Evolutionary conservation across 2,113 vertebrate genomes (phyloP), one percentile per base, ranked within the genome.

Genomic region (Oryzias woworae): DNA sequence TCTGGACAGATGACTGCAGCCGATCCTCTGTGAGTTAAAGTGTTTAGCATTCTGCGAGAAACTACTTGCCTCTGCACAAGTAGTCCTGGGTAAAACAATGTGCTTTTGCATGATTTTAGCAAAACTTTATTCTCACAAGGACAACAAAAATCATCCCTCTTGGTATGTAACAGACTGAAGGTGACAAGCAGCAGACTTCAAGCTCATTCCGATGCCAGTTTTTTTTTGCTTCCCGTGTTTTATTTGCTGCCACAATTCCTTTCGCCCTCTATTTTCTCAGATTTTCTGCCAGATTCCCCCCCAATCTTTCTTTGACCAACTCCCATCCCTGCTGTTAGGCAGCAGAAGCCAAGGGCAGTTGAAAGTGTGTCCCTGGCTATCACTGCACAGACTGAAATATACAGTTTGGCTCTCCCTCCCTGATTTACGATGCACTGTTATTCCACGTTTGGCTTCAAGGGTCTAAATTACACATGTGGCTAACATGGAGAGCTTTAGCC

Each of bases 381-480:
- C n/a, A 5, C 31, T 43, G 14, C 73, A 68, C 64, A 62, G 58
- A 20, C 28, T 62, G 51, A 77, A 54, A 62, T 61, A 71, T 69
- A 66, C 58, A 72, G 71, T 74, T 78, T 78, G 58, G 59, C 60
- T 63, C n/a, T 16, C 31, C 44, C 16, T 15, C 10, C 52, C 48
- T 53, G 68, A 71, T 58, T 75, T 72, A 43, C 53, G 69, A 76
- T 61, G 65, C 4, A 14, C 44, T 8, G 12, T 49, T 62, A 41
- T 61, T 69, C 71, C 73, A 71, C 64, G 41, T 58, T 64, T 66
- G 69, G 18, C 49, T 62, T 63, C 17, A 15, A 76, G 47, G 13
- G 49, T 73, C 77, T 69, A 73, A 61, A 71, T 73, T 68, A 73
- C 52, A 76, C 74, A 71, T 31, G 62, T 61, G 58, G 69, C 76